Base-by-base conservation (phyloP, 2,888 invertebrate species). In the Apantesis nais region DNA sequence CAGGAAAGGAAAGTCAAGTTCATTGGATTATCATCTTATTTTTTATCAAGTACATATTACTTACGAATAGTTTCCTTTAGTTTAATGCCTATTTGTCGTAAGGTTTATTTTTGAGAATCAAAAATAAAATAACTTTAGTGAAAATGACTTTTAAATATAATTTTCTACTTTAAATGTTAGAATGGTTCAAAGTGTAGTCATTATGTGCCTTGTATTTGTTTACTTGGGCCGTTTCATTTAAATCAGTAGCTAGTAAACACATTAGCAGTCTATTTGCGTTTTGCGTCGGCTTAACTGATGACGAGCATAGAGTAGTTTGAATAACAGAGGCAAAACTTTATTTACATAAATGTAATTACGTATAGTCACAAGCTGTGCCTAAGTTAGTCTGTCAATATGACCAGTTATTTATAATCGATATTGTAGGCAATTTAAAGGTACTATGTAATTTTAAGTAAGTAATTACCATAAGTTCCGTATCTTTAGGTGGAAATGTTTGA, bases 201-300 rank as follows among this genome's bases (percentile, higher is more conserved):
- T 69, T 71, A 74, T 52, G 67, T 48, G 58, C 31, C 52, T 48
- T 70, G 55, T 68, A 60, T 68, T 39, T 80, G 76, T 80, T 80
- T 79, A 80, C 73, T 70, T 70, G 67, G 72, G 78, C 74, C 78
- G 72, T 78, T 72, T 68, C 39, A 72, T 78, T 78, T 77, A 80
- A 78, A 78, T 80, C 74, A 74, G 73, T 70, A 74, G 78, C 78
- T 76, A 79, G 83, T 84, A 85, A 86, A 86, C 85, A 82, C 82
- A 84, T 87, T 84, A 84, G 81, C 83, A 77, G 82, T 76, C 79
- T 87, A 88, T 90, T 89, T 89, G 85, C 83, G 88, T 87, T 86
- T 83, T 84, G 83, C 76, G 55, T 66, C 80, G 79, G 79, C 82
- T 86, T 86, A 86, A 85, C 86, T 87, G 87, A 89, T 85, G 85